Evolutionary conservation across 1,140 invertebrate species (phyloP).

Genomic region (Trichonephila clavata): DNA sequence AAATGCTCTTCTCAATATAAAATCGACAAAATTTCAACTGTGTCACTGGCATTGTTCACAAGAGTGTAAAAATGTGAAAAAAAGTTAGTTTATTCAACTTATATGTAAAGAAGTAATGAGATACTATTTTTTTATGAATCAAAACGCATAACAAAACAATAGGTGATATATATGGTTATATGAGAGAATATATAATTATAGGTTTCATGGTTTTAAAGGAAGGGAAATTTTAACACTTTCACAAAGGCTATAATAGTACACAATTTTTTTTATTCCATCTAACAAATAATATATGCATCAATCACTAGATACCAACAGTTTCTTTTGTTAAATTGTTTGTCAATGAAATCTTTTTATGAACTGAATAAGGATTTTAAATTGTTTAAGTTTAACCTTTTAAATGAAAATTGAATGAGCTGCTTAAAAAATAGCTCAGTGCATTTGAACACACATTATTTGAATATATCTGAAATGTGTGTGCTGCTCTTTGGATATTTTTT

Average conservation of each 20-base stretch:
- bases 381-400: background rate
- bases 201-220: slow-evolving; percentile 51
- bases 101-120: slow-evolving; percentile 31
- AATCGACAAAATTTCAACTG: slow-evolving; percentile 78
- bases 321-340: slow-evolving; percentile 2
- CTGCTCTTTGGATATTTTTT: background rate
- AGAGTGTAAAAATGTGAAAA: slow-evolving; percentile 66
- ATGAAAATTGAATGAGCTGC: background rate
- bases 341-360: background rate
- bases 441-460: slow-evolving; percentile 13
- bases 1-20: slow-evolving; percentile 77
- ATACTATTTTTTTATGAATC: slow-evolving; percentile 69
- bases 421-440: background rate
- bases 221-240: slow-evolving; percentile 52
- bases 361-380: background rate
- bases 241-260: slow-evolving; percentile 8
- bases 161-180: slow-evolving; percentile 49
- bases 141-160: slow-evolving; percentile 63
- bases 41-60: slow-evolving; percentile 64
- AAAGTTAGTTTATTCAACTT: slow-evolving; percentile 55
- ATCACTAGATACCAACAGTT: background rate
- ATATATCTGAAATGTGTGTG: slow-evolving; percentile 18
- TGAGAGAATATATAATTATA: slow-evolving; percentile 59
- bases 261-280: slow-evolving; percentile 7
- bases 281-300: background rate